These are phyloP conservation scores for Empis stercorea DNA, from an alignment of 2,888 invertebrate species.

Conservation along the genomic window DNA sequence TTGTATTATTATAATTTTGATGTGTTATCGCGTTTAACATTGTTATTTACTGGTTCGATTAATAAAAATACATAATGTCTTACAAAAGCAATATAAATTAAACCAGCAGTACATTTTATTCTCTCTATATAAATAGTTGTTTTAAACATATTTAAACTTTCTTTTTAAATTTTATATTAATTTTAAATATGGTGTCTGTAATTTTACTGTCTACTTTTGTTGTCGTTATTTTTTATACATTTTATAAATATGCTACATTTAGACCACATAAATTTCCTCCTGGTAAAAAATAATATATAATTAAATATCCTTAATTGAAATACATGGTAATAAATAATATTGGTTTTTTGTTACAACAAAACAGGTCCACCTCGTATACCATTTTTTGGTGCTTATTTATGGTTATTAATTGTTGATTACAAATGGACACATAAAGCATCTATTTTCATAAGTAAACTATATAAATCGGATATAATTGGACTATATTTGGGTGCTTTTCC, in stretches of 20 bases:
- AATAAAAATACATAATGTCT: no score
- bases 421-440: conserved; percentile 41
- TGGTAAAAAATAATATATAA: background rate
- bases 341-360: no score
- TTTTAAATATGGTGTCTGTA: background rate
- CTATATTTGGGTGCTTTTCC: conserved; percentile 41
- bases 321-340: no score
- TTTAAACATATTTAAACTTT: background rate
- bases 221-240: background rate
- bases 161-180: background rate
- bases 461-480: conserved; percentile 48
- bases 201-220: background rate
- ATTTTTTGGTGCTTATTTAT: conserved; percentile 48
- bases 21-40: no score
- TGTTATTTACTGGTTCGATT: no score
- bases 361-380: conserved; percentile 51
- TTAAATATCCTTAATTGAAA: background rate
- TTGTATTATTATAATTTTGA: no score
- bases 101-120: no score
- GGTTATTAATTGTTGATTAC: conserved; percentile 41
- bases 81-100: no score
- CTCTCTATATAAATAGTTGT: no score
- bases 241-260: background rate
- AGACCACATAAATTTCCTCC: background rate
- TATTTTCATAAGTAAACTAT: conserved; percentile 39